Percentiles rank a stretch among this genome's conserved stretches.
Evolutionary conservation across 2,888 invertebrate species (phyloP).

Genomic region (Melitaea athalia): DNA sequence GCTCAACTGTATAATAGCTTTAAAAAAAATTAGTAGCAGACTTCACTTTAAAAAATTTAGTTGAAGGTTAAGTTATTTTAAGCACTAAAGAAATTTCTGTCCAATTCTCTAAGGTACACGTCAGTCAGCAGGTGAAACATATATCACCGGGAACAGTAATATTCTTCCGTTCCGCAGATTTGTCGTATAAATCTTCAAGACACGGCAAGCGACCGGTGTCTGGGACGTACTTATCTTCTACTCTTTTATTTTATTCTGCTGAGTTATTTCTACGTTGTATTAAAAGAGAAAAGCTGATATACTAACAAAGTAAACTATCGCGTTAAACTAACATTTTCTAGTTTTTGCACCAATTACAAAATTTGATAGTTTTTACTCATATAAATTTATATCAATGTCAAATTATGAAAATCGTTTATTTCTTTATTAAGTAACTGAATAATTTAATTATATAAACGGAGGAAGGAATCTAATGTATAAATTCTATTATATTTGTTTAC

Average conservation of each 20-base stretch:
- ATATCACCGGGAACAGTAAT: constrained; percentile 53
- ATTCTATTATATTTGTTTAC: too few relatives aligned
- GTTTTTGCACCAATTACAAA: too few relatives aligned
- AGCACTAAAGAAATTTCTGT: constrained; percentile 14
- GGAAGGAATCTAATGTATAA: too few relatives aligned
- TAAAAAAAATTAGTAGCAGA: too few relatives aligned
- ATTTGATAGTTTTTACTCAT: background rate
- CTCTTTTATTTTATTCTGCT: constrained; percentile 42
- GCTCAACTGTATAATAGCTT: too few relatives aligned
- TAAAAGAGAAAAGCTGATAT: constrained; percentile 18
- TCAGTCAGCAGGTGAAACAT: constrained; percentile 52
- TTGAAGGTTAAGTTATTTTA: background rate
- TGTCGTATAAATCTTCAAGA: constrained; percentile 54
- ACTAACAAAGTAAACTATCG: background rate
- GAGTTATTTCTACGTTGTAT: constrained; percentile 31
- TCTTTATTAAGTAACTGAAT: too few relatives aligned
- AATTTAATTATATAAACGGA: too few relatives aligned
- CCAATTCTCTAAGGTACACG: constrained; percentile 36
- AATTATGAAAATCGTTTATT: too few relatives aligned
- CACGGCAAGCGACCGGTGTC: constrained; percentile 47
- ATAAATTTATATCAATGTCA: background rate
- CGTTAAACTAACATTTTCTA: background rate
- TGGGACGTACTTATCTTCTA: constrained; percentile 41
- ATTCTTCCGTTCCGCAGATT: constrained; percentile 57
- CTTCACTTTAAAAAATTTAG: background rate